Evolutionary conservation across 2,888 invertebrate genomes (phyloP).

Genomic region (Erebia ligea): DNA sequence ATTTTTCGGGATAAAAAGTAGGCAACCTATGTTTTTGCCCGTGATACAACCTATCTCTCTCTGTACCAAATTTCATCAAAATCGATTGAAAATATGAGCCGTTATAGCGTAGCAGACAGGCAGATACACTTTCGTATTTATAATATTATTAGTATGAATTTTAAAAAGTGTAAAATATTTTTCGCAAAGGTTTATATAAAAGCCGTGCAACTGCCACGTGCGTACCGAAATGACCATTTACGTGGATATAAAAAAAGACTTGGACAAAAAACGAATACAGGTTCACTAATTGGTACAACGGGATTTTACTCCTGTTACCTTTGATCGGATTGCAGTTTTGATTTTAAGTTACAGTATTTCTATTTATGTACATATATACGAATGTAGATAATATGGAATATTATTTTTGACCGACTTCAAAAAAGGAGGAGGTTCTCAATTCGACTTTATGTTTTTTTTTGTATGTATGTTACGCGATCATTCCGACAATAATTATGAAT

Average conservation of each 20-base stretch:
- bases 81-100: too few species aligned
- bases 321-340: constrained; percentile 22
- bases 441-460: too few species aligned
- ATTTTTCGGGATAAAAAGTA: too few species aligned
- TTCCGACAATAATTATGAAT: too few species aligned
- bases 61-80: too few species aligned
- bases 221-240: constrained; percentile 19
- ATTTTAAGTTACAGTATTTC: constrained; percentile 17
- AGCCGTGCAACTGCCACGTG: constrained; percentile 6
- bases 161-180: not conserved
- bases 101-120: too few species aligned
- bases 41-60: too few species aligned
- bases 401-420: too few species aligned
- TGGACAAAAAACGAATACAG: constrained; percentile 18
- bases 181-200: constrained; percentile 14
- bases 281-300: constrained; percentile 22
- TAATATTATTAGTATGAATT: not conserved
- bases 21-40: too few species aligned
- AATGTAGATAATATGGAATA: not conserved
- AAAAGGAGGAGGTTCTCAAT: too few species aligned
- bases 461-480: too few species aligned
- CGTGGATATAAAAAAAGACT: constrained; percentile 15
- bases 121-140: too few species aligned
- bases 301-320: constrained; percentile 18
- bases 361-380: not conserved